These are phyloP conservation scores for Synergus umbraculus DNA, from an alignment of 2,888 invertebrate species.

Conservation along the genomic window DNA sequence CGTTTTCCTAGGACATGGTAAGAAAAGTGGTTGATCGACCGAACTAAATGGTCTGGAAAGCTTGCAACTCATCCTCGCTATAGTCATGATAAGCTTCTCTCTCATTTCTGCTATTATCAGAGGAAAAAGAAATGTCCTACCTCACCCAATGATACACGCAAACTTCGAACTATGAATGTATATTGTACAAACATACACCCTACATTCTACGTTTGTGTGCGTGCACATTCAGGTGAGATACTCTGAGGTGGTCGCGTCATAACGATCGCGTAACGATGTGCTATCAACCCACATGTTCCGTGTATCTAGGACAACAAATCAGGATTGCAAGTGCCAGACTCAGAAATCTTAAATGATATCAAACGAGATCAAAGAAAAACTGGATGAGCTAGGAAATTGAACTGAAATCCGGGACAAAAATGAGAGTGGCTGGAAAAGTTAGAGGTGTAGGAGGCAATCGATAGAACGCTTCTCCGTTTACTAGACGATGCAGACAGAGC, in stretches of 20 bases:
- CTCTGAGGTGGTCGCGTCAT: background rate
- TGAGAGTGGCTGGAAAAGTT: constrained; percentile 33
- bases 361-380: background rate
- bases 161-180: background rate
- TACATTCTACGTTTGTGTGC: background rate
- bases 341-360: background rate
- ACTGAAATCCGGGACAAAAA: background rate
- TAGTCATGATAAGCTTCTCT: background rate
- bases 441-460: constrained; percentile 53
- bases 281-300: background rate
- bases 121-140: background rate
- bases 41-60: background rate
- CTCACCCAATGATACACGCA: background rate
- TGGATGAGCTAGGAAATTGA: background rate
- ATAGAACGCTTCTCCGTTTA: constrained; percentile 52
- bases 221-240: background rate
- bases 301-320: background rate
- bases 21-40: constrained; percentile 6
- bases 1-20: background rate
- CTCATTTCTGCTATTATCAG: background rate
- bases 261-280: constrained; percentile 16
- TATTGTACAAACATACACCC: background rate
- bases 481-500: constrained; percentile 21
- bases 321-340: background rate
- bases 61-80: background rate